Base-by-base conservation (phyloP, 2,888 invertebrate genomes). In the Leptogaster cylindrica region DNA sequence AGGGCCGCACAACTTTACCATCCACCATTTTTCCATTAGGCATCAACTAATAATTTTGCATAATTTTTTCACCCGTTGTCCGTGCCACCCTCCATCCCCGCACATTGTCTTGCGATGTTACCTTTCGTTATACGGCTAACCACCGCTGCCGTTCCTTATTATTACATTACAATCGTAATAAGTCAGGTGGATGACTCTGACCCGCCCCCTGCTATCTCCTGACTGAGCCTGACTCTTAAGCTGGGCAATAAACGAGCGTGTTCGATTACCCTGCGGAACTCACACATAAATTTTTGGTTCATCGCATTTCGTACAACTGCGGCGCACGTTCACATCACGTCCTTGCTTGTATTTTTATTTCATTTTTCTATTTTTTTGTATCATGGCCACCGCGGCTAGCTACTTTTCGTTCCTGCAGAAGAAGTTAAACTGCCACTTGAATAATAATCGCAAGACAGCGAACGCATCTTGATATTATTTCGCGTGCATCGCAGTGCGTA, bases 141-240 rank as follows among this genome's bases (percentile, higher is more conserved):
- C 33, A 52, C 33, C 52, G 31, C 31, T n/a, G n/a, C n/a, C 52
- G 18, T 18, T 14, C 33, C 52, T 52, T 52, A 52, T 52, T 52
- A 52, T 33, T 52, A 28, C 52, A 18, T 52, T 52, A 52, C 52
- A 52, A 52, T 52, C 52, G 52, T 52, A 52, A 52, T 52, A 52
- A 52, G 52, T 52, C 52, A 31, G 52, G 31, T 8, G 52, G 52
- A 52, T 16, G 31, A 52, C 8, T 33, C 20, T n/a, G 52, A 18
- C 16, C 33, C 33, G 52, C n/a, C 31, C 33, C 16, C 20, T 12
- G 52, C 18, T 33, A 33, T 52, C 52, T 51, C 20, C 16, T 18
- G 27, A 10, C 14, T 16, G 28, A 31, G 12, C 20, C 33, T 31
- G 52, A 33, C 31, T n/a, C n/a, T 52, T 18, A 33, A 16, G 33